Evolutionary conservation across 1,140 invertebrate genomes (phyloP), one percentile per base, ranked within the genome.

Genomic region (Notospermus geniculatus): DNA sequence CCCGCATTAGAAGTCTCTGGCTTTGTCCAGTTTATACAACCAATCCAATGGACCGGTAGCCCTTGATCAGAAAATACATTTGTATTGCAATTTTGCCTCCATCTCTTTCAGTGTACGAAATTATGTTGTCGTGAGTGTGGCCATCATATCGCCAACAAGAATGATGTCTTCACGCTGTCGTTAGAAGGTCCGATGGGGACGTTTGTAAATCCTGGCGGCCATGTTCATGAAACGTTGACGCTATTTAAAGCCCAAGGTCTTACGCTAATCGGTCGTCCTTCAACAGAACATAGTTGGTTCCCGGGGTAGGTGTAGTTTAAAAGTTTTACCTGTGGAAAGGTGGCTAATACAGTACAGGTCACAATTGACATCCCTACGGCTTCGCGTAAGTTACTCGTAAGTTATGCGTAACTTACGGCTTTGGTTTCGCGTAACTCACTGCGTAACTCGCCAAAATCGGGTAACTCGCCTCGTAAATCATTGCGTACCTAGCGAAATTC

Each of bases 181-280:
- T 85, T 86, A 60, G 88, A 91, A 74, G 91, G 91, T 0, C 86
- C 90, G 0, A 87, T 91, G 76, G 87, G 87, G 41, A 89, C 90
- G 45, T 94, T 90, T 75, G 90, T 91, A 15, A 94, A 94, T 83
- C 86, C 88, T 54, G 82, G 82, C 65, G 91, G 91, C 36, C 83
- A 88, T 72, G 87, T 92, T 56, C 90, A 91, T 75, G 91, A 93
- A 76, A 91, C 89, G 0, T 79, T 93, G 15, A 93, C 91, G 11
- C 83, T 92, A 0, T 83, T 85, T 66, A 83, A 86, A 57, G 86
- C 87, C 0, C 75, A 85, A 63, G 85, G 87, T 66, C 78, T 90
- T 27, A 72, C 72, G 5, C 76, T 88, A n/a, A 79, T 83, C 30
- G 83, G 84, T 0, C 73, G 74, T 52, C 82, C 89, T 7, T 89